phyloP scores from a whole-genome alignment of 2,888 invertebrate species.

The Napeogenes inachia region DNA sequence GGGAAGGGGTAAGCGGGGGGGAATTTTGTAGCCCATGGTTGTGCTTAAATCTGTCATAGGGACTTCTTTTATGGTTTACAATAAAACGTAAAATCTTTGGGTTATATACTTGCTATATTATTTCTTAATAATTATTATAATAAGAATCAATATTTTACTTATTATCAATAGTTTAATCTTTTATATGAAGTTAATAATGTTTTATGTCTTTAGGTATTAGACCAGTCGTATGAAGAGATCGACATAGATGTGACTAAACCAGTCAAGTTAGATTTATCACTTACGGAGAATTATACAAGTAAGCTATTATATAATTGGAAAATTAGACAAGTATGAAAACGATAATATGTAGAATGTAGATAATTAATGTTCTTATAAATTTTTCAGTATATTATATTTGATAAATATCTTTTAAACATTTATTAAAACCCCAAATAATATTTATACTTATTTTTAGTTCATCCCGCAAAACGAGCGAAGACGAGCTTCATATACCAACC shows the following conservation, averaged over 20 bases:
- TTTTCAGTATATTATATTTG: not conserved
- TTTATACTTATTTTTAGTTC: conserved; percentile 46
- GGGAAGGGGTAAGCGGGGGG: no score
- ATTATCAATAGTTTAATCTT: conserved; percentile 1
- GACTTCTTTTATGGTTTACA: no score
- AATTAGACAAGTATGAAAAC: no score
- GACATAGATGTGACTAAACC: conserved; percentile 82
- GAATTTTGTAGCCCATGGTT: no score
- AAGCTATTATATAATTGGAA: conserved; percentile 35
- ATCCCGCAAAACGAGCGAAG: conserved; percentile 70
- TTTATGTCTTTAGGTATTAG: conserved; percentile 74
- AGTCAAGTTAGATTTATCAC: conserved; percentile 75
- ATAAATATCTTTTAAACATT: no score
- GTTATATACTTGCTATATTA: no score
- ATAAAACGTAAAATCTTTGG: no score
- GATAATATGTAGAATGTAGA: no score
- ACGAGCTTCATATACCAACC: conserved; percentile 67
- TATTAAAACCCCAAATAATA: not conserved
- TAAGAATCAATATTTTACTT: not conserved
- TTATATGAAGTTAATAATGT: not conserved
- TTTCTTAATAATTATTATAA: no score
- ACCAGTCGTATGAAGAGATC: conserved; percentile 84
- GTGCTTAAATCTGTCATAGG: no score
- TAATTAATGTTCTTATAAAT: not conserved
- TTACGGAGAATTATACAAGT: conserved; percentile 77